Base-by-base conservation (phyloP, 2,888 invertebrate genomes). In the Linhomoeus sp. region DNA sequence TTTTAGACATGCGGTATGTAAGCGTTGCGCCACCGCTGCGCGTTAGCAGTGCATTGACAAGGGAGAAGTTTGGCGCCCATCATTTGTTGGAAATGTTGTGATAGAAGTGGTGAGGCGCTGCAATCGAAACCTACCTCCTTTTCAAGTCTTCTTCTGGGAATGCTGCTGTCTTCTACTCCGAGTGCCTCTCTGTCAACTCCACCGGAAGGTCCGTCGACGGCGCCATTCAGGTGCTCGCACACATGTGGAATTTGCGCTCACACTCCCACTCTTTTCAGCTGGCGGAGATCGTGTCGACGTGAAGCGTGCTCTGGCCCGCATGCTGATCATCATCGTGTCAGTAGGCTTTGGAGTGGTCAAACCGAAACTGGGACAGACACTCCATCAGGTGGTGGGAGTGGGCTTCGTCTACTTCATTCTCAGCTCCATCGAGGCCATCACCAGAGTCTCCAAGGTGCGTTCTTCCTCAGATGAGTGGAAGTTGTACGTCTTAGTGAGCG, bases 291-390 rank as follows among this genome's bases (percentile, higher is more conserved):
- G 76, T 88, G 3, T 90, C 88, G 0, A 84, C 60, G 78, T 80
- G 12, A 92, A 92, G 70, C 71, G 88, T 46, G 81, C 87, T 1
- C 71, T 92, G 53, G 84, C 90, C 0, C 72, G 88, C 53, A 86
- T 90, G 80, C 72, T 92, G 47, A 85, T 90, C 53, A 81, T 92
- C 49, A 86, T 90, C 49, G 88, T 88, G 50, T 85, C 85, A 52
- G 73, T 90, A 43, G 90, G 90, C 43, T 90, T 86, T 70, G 90
- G 90, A 42, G 87, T 90, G 58, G 87, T 88, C 53, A 88, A 87
- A 65, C 88, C 88, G 0, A 76, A 88, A 20, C 70, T 90, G 36
- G 88, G 88, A 24, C 78, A 83, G 14, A 80, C 84, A 56, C 70
- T 90, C 44, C 86, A 86, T 65, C 77, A 84, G 56, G 83, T 90